Conservation (phyloP, 2,113 vertebrate genomes). For the Holacanthus passer region DNA sequence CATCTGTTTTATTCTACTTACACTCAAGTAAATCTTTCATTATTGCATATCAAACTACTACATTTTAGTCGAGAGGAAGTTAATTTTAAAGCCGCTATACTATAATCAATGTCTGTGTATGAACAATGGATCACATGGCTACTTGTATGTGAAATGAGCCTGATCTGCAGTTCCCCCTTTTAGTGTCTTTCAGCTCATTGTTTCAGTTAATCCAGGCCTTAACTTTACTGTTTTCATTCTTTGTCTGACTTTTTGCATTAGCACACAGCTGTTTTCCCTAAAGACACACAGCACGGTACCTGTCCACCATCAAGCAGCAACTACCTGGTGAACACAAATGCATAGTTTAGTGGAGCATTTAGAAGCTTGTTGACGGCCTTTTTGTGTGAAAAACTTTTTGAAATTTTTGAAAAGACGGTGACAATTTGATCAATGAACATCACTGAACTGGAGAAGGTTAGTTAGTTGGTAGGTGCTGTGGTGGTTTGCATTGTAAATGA, state of each 20-base stretch:
- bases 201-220: not conserved
- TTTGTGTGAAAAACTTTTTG: no score
- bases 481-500: no score
- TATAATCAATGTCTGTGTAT: not conserved
- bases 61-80: not conserved
- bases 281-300: not conserved
- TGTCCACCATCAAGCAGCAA: not conserved
- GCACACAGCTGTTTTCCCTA: not conserved
- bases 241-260: not conserved
- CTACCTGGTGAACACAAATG: no score
- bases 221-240: not conserved
- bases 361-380: no score
- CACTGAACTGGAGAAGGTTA: no score
- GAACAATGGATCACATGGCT: not conserved
- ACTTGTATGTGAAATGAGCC: not conserved
- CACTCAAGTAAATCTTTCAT: not conserved
- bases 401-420: no score
- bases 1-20: not conserved
- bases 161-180: not conserved
- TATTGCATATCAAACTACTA: not conserved
- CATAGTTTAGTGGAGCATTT: no score
- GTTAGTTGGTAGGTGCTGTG: no score
- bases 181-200: not conserved
- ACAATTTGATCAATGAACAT: no score
- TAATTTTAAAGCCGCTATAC: not conserved